Evolutionary conservation across 1,140 invertebrate genomes (phyloP).

Genomic region (Drosophila chauvacae): DNA sequence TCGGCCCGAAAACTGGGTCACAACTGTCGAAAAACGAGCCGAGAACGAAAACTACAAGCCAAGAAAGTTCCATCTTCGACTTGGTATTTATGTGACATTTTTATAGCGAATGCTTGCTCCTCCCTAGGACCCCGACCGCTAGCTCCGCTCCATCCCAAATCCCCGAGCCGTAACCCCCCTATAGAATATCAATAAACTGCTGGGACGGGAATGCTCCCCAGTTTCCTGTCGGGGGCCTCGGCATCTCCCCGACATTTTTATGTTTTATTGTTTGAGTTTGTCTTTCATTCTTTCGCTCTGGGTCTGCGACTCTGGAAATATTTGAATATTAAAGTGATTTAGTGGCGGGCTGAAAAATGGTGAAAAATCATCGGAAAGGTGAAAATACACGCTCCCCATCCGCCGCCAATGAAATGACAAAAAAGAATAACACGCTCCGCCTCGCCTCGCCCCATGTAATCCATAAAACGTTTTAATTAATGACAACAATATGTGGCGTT

Average conservation of each 20-base stretch:
- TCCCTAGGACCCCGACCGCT: constrained; percentile 39
- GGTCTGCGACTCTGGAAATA: constrained; percentile 50
- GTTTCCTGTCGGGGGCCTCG: constrained; percentile 59
- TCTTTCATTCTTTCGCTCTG: constrained; percentile 32
- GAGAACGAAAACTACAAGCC: constrained; percentile 49
- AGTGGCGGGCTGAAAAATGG: constrained; percentile 76
- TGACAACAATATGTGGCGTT: constrained; percentile 81
- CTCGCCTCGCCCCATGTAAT: constrained; percentile 69
- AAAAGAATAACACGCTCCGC: constrained; percentile 29
- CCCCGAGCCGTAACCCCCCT: constrained; percentile 19
- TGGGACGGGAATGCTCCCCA: constrained; percentile 30
- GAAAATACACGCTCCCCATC: constrained; percentile 35
- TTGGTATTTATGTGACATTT: constrained; percentile 81
- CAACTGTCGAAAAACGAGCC: constrained; percentile 46
- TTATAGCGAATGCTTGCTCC: constrained; percentile 64
- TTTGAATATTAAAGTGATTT: constrained; percentile 83
- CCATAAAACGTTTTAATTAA: constrained; percentile 83
- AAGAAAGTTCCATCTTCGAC: constrained; percentile 58
- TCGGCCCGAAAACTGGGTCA: constrained; percentile 63
- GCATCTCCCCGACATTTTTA: constrained; percentile 75
- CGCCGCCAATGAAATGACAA: not conserved
- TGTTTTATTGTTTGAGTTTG: constrained; percentile 76
- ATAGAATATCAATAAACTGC: constrained; percentile 51
- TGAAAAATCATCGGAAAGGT: constrained; percentile 69
- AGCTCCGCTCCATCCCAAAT: not conserved